Evolutionary conservation across 2,113 vertebrate genomes (phyloP), one percentile per base, ranked within the genome.

Genomic region (Thunnus maccoyii): DNA sequence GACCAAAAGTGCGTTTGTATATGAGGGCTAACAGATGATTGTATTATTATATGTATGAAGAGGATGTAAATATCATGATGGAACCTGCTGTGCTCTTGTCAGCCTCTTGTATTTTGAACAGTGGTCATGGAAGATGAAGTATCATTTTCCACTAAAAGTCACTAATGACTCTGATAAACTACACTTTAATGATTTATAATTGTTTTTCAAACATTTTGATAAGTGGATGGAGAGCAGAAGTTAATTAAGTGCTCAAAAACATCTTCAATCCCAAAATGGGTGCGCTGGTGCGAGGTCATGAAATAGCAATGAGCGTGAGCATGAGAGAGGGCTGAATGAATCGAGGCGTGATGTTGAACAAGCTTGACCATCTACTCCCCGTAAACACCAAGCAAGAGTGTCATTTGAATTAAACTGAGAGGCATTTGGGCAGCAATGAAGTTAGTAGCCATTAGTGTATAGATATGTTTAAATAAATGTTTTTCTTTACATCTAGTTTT

Each of bases 171-270:
- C 46, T 36, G 46, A 48, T 20, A 5, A 61, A 72, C 50, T 16
- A 20, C 17, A 15, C 15, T 57, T 47, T 7, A 56, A n/a, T 30
- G 51, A 65, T 56, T 3, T 18, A 47, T 46, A 3, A 6, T 46
- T 1, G 10, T 13, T 56, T 62, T 22, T 15, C 20, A 58, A 18
- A 48, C 46, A 14, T 18, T 69, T 68, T 51, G 20, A 12, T 67
- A 9, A 73, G 50, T 55, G 22, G 62, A 69, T 32, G 44, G 30
- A 25, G 15, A 58, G 25, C 6, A 66, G 27, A 57, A 51, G 41
- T 51, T 74, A 78, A 74, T 69, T 44, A 69, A 51, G 17, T 0
- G 0, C 16, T 57, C 58, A 56, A 18, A 65, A 50, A 30, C 11
- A 52, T 17, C n/a, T 51, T 25, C 50, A 63, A 0, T 54, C 60